Evolutionary conservation across 37 sponge, comb jelly and placozoan species (phyloP).

Genomic region (Hormiphora californensis): DNA sequence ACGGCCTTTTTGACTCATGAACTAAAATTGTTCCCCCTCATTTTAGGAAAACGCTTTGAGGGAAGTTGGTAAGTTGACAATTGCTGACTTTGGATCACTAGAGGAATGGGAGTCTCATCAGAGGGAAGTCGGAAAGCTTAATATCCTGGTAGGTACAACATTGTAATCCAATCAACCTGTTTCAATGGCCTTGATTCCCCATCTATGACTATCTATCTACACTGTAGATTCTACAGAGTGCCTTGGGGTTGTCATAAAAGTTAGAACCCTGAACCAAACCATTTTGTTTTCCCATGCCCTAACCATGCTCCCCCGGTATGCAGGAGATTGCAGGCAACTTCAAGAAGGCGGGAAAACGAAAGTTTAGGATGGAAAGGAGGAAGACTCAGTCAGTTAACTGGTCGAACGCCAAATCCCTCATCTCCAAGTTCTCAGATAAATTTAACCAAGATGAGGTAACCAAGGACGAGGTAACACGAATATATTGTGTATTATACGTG

Average conservation of each 20-base stretch:
- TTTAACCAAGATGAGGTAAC: not conserved
- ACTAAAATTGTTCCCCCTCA: not conserved
- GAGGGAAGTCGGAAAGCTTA: constrained; percentile 1
- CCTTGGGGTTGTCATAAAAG: too few species aligned
- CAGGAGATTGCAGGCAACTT: constrained; percentile 25
- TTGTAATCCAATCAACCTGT: too few species aligned
- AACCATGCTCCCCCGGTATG: too few species aligned
- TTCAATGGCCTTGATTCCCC: too few species aligned
- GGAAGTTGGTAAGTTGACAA: not conserved
- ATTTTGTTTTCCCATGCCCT: too few species aligned
- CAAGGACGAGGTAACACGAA: not conserved
- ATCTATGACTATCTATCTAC: too few species aligned
- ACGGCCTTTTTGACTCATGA: too few species aligned
- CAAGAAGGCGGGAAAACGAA: constrained; percentile 3
- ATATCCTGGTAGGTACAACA: constrained; percentile 7
- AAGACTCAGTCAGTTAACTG: constrained; percentile 7
- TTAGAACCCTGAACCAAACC: too few species aligned
- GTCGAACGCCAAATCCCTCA: not conserved
- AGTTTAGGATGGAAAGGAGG: not conserved
- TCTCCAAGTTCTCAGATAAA: not conserved
- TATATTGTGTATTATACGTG: not conserved
- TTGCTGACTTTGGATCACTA: not conserved
- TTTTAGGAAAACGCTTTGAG: not conserved
- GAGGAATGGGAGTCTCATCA: constrained; percentile 24
- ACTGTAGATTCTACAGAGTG: too few species aligned